Percentiles rank a stretch among this genome's conserved stretches.
These are phyloP conservation scores for Rhinichthys klamathensis DNA, from an alignment of 2,113 vertebrate species.

Conservation along the genomic window DNA sequence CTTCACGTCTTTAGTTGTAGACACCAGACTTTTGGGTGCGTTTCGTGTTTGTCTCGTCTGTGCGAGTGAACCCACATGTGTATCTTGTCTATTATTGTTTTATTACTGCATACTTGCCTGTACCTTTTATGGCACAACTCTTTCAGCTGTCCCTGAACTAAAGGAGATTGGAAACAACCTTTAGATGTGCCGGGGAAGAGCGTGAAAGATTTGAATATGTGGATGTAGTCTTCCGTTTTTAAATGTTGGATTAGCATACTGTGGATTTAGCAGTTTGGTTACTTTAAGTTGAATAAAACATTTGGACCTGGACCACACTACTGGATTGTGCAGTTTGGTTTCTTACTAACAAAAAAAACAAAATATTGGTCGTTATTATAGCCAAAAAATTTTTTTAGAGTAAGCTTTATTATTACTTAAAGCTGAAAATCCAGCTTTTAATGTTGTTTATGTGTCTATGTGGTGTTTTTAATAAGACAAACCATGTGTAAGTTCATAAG, in stretches of 20 bases:
- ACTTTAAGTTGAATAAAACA: constrained; percentile 70
- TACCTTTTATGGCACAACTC: constrained; percentile 60
- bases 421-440: too few species aligned
- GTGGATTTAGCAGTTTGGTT: constrained; percentile 70
- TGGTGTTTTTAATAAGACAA: too few species aligned
- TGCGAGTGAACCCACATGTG: constrained; percentile 69
- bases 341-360: neutral
- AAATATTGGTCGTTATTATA: too few species aligned
- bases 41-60: constrained; percentile 66
- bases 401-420: too few species aligned
- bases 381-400: too few species aligned
- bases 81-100: constrained; percentile 68
- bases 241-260: constrained; percentile 63
- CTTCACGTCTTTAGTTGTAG: constrained; percentile 63
- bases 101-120: constrained; percentile 63
- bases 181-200: constrained; percentile 36
- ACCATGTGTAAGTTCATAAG: too few species aligned
- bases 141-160: constrained; percentile 57
- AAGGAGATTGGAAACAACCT: constrained; percentile 16
- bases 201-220: constrained; percentile 49
- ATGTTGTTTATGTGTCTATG: too few species aligned
- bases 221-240: constrained; percentile 72
- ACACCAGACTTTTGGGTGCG: constrained; percentile 64
- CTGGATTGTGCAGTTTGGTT: neutral
- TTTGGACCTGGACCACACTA: neutral